Conservation (phyloP, 2,797 vertebrate genomes). For the Kryptopterus vitreolus region DNA sequence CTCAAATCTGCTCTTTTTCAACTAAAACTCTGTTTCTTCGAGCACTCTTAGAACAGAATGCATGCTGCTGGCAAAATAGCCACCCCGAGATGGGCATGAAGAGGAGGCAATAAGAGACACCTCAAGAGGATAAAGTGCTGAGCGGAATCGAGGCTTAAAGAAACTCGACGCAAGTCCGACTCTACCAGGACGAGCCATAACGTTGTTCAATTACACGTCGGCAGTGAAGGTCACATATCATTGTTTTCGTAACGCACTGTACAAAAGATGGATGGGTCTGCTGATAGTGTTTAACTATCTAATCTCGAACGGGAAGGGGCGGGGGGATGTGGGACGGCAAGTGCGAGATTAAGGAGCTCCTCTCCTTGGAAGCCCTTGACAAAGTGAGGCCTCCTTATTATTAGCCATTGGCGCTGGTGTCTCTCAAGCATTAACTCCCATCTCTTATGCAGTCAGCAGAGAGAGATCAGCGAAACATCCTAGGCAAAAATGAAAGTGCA, state of each 20-base stretch:
- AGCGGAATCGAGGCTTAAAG: constrained; percentile 25
- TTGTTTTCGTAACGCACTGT: constrained; percentile 49
- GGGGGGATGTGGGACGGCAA: too few species aligned
- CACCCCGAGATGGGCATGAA: constrained; percentile 34
- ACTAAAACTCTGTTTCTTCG: constrained; percentile 30
- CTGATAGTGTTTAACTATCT: constrained; percentile 60
- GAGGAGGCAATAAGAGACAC: constrained; percentile 15
- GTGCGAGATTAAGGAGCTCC: constrained; percentile 52
- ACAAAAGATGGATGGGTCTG: constrained; percentile 55
- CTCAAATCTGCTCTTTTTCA: constrained; percentile 51
- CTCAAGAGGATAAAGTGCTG: constrained; percentile 21
- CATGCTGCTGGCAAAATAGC: constrained; percentile 48
- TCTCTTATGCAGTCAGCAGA: constrained; percentile 52
- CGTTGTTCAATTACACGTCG: constrained; percentile 51
- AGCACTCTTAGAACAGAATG: constrained; percentile 35
- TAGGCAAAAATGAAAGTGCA: constrained; percentile 45
- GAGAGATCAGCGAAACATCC: constrained; percentile 44
- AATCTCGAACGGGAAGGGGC: constrained; percentile 54
- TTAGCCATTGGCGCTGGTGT: constrained; percentile 52
- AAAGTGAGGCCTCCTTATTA: constrained; percentile 49
- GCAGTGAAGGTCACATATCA: constrained; percentile 56
- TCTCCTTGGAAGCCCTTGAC: constrained; percentile 58
- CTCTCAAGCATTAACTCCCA: constrained; percentile 56
- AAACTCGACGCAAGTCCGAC: constrained; percentile 42
- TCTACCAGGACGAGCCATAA: constrained; percentile 40